Evolutionary conservation across 2,888 invertebrate genomes (phyloP), one percentile per base, ranked within the genome.

Genomic region (Elegia similella): DNA sequence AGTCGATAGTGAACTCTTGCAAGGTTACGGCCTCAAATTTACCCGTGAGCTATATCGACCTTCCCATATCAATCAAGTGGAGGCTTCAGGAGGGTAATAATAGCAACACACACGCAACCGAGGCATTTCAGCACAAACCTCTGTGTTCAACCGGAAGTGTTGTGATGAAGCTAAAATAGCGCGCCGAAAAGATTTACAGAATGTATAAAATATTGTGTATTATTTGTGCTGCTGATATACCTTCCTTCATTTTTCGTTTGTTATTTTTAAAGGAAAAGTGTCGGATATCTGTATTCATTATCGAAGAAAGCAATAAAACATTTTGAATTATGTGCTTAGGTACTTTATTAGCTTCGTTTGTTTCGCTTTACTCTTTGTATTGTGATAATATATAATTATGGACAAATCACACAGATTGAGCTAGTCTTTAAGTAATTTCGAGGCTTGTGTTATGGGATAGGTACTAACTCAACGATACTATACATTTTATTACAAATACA

Each of bases 61-160:
- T 78, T 72, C 70, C 72, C 73, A 72, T 80, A 80, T 76, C 77
- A 67, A 69, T 72, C 79, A 79, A 86, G 84, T 86, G 79, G 82
- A 85, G 80, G 75, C 73, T 72, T 66, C 60, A 67, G 66, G 59
- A 73, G 82, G 80, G n/a, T 78, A 76, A 79, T 85, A 84, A 84
- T 84, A 73, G 75, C 73, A 64, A 62, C 73, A 69, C 68, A 79
- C 86, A 84, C 84, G 86, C 86, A 78, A 86, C 73, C 69, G 67
- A 69, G 67, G 64, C 81, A 78, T 84, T 84, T 59, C 52, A 58
- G 53, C 56, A 59, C 50, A 42, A 47, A 52, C 53, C 57, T 48
- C 16, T 15, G 43, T 29, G 56, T 56, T 56, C 10, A 5, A 13
- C n/a, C 42, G 48, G 48, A 55, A 55, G 47, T 43, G 10, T 1